phyloP scores from a whole-genome alignment of 2,888 invertebrate species.

The Drosophila mimica region DNA sequence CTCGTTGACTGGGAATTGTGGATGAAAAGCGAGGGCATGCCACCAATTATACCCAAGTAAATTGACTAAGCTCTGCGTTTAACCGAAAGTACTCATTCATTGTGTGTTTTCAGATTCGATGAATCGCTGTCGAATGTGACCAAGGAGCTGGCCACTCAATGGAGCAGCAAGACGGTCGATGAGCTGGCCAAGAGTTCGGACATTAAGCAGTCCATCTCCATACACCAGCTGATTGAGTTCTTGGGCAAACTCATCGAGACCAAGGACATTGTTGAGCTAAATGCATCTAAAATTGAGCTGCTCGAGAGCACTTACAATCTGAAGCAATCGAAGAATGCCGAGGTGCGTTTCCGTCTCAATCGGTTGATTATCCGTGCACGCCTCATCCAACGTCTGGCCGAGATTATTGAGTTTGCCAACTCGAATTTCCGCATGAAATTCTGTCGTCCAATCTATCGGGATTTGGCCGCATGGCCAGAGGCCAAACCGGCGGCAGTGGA shows the following conservation, averaged over 20 bases:
- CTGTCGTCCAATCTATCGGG: conserved; percentile 94
- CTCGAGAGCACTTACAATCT: conserved; percentile 89
- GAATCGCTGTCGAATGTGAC: conserved; percentile 88
- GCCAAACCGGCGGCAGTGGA: conserved; percentile 89
- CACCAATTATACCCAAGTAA: conserved; percentile 92
- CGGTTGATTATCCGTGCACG: conserved; percentile 91
- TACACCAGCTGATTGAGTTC: conserved; percentile 89
- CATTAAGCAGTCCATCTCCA: conserved; percentile 87
- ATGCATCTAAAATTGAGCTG: conserved; percentile 86
- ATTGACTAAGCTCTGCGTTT: conserved; percentile 51
- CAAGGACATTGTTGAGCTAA: conserved; percentile 84
- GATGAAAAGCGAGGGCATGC: conserved; percentile 94
- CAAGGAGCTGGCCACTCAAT: conserved; percentile 86
- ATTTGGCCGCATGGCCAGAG: conserved; percentile 92
- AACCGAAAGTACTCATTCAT: not conserved
- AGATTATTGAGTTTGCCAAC: conserved; percentile 91
- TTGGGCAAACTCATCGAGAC: conserved; percentile 88
- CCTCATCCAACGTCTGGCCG: conserved; percentile 88
- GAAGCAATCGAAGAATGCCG: conserved; percentile 89
- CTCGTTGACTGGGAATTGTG: conserved; percentile 93
- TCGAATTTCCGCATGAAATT: conserved; percentile 96
- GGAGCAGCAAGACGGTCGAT: conserved; percentile 86
- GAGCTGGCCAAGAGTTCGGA: conserved; percentile 85
- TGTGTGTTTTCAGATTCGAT: conserved; percentile 87
- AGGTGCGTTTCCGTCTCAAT: conserved; percentile 92